A percentile compares a stretch with the other conserved stretches of the same genome.
Conservation (phyloP, 1,140 invertebrate genomes). For the Camponotus vicinus region DNA sequence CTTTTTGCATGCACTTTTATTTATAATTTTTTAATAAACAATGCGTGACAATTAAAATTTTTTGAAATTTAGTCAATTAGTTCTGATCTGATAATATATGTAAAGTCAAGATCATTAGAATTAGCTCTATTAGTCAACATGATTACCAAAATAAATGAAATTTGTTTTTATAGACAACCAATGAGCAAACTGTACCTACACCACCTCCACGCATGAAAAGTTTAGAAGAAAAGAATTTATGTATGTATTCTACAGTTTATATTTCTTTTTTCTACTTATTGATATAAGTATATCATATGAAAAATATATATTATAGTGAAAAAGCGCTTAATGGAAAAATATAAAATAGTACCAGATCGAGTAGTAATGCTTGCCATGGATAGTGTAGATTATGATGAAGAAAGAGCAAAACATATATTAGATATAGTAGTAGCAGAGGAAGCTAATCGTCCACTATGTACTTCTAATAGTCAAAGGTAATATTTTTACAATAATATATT, state of each 20-base stretch:
- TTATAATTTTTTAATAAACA: no score
- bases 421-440: conserved; percentile 89
- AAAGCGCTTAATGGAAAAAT: conserved; percentile 90
- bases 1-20: no score
- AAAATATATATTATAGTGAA: conserved; percentile 89
- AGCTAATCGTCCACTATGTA: conserved; percentile 81
- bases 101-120: no score
- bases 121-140: not conserved
- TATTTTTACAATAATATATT: conserved; percentile 1
- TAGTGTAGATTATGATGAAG: conserved; percentile 94
- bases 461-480: conserved; percentile 84
- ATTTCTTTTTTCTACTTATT: conserved; percentile 17
- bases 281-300: conserved; percentile 10
- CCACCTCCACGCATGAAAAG: conserved; percentile 90
- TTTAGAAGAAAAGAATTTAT: conserved; percentile 90
- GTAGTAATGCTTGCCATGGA: conserved; percentile 94
- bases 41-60: no score
- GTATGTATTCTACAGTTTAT: conserved; percentile 85
- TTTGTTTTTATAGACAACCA: conserved; percentile 79
- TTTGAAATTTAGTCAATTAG: no score
- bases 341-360: conserved; percentile 91
- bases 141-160: not conserved
- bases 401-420: conserved; percentile 92
- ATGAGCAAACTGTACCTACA: conserved; percentile 84
- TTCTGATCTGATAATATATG: no score